Evolutionary conservation across 2,113 vertebrate species (phyloP).

Genomic region (Hoplias malabaricus): DNA sequence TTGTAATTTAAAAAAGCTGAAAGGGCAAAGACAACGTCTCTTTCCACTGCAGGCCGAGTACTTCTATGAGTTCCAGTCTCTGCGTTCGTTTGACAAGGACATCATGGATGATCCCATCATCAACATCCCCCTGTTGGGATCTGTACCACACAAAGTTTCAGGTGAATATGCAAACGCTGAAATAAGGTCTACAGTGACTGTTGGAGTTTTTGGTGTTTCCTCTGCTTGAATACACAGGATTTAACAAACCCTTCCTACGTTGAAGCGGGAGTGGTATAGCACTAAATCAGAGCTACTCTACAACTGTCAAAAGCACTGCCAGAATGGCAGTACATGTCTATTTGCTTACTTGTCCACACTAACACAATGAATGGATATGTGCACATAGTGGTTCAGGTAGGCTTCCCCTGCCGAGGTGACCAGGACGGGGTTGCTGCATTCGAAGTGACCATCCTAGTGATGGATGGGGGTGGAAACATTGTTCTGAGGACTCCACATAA

Average conservation of each 20-base stretch:
- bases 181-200: too few relatives aligned
- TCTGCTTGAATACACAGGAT: too few relatives aligned
- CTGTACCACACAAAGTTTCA: slow-evolving; percentile 84
- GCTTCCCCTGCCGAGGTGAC: slow-evolving; percentile 86
- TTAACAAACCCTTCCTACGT: too few relatives aligned
- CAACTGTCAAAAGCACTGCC: too few relatives aligned
- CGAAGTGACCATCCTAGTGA: slow-evolving; percentile 84
- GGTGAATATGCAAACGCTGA: slow-evolving; percentile 68
- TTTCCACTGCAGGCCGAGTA: slow-evolving; percentile 81
- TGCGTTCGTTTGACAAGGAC: slow-evolving; percentile 86
- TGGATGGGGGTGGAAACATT: slow-evolving; percentile 84
- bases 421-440: slow-evolving; percentile 89
- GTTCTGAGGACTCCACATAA: slow-evolving; percentile 87
- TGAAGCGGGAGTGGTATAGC: too few relatives aligned
- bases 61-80: slow-evolving; percentile 88
- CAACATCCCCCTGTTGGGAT: slow-evolving; percentile 83
- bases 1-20: slow-evolving; percentile 5
- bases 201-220: too few relatives aligned
- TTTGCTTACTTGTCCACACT: not conserved
- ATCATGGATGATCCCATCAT: slow-evolving; percentile 89
- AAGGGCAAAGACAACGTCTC: slow-evolving; percentile 5
- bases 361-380: not conserved
- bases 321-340: not conserved
- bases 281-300: too few relatives aligned
- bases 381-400: slow-evolving; percentile 81